Conservation (phyloP, 2,797 vertebrate species). For the Picus viridis region DNA sequence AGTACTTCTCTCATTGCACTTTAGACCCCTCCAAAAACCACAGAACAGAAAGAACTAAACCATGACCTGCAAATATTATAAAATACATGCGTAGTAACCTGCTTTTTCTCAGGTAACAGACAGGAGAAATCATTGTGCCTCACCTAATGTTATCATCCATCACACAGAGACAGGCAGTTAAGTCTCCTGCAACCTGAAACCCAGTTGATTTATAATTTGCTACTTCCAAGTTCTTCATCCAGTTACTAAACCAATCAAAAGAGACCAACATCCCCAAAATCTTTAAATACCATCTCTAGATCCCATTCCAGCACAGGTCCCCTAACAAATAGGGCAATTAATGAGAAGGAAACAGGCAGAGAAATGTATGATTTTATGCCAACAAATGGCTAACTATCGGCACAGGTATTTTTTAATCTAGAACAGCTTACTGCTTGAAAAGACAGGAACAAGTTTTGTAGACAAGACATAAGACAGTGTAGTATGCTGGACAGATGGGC, state of each 20-base stretch:
- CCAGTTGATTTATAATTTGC: neutral
- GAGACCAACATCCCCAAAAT: neutral
- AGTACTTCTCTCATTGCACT: neutral
- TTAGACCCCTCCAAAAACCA: neutral
- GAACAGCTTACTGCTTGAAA: neutral
- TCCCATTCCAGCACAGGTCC: neutral
- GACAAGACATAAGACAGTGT: neutral
- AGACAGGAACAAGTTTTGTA: neutral
- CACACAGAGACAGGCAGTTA: neutral
- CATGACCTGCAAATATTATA: neutral
- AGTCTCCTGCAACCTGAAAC: neutral
- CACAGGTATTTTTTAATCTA: neutral
- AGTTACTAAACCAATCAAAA: neutral
- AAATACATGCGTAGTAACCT: neutral
- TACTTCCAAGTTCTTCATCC: neutral
- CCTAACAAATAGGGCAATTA: neutral
- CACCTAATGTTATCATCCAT: neutral
- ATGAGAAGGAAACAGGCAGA: neutral
- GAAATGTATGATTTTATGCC: neutral
- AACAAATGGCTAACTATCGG: neutral
- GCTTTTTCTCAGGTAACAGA: neutral
- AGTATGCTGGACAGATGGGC: neutral
- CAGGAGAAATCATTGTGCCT: neutral
- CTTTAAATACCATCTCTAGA: neutral
- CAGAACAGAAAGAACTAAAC: neutral